phyloP scores from a whole-genome alignment of 2,113 vertebrate species.

The Amazona vittata region DNA sequence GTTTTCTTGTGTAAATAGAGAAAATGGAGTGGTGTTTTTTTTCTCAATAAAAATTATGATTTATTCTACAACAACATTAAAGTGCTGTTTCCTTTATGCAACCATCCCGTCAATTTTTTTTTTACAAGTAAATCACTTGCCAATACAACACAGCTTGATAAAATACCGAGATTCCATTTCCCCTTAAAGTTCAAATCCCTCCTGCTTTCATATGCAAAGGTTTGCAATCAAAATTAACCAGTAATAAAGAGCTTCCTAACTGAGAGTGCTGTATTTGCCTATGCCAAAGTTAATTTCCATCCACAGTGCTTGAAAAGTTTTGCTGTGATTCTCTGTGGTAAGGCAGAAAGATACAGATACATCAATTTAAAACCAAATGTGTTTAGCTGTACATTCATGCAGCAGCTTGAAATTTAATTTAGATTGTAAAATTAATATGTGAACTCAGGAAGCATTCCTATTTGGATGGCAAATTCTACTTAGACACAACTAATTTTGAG shows the following conservation, averaged over 20 bases:
- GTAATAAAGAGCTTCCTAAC: not conserved
- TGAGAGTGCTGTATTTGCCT: not conserved
- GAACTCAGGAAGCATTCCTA: not conserved
- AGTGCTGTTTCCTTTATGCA: slow-evolving; percentile 2
- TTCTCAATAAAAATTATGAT: slow-evolving; percentile 52
- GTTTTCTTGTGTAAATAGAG: slow-evolving; percentile 74
- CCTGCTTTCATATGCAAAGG: not conserved
- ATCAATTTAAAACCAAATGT: not conserved
- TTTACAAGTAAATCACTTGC: not conserved
- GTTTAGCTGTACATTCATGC: not conserved
- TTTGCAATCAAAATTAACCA: not conserved
- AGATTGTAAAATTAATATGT: not conserved
- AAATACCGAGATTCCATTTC: not conserved
- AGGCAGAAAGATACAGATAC: not conserved
- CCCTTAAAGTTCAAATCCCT: not conserved
- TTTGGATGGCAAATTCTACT: not conserved
- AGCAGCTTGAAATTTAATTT: not conserved
- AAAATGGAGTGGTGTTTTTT: slow-evolving; percentile 36
- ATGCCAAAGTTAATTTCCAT: not conserved
- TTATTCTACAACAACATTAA: slow-evolving; percentile 46
- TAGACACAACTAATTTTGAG: not conserved
- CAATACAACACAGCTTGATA: not conserved
- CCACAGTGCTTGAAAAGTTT: not conserved
- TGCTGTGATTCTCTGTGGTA: not conserved
- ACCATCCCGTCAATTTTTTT: not conserved